Conservation (phyloP, 2,113 vertebrate species). For the Chaetodon trifascialis region DNA sequence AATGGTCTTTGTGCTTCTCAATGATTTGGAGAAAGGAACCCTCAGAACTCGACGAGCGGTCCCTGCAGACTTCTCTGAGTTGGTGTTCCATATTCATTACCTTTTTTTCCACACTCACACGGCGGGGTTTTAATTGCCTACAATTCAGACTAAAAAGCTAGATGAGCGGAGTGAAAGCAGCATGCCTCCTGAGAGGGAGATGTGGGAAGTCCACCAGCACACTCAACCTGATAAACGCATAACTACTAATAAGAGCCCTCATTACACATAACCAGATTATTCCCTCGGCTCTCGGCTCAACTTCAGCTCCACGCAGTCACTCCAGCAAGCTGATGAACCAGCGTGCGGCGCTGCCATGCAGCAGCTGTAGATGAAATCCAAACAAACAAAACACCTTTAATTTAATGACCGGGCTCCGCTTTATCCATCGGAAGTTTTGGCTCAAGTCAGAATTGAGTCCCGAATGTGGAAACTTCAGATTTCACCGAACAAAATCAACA, state of each 20-base stretch:
- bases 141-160: conserved; percentile 71
- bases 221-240: conserved; percentile 67
- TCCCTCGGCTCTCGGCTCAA: conserved; percentile 57
- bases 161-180: conserved; percentile 57
- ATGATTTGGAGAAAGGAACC: conserved; percentile 71
- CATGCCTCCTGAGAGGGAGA: conserved; percentile 60
- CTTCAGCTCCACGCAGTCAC: conserved; percentile 25
- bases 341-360: not conserved
- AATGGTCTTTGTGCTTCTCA: conserved; percentile 71
- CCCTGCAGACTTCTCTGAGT: conserved; percentile 69
- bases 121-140: conserved; percentile 79
- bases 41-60: conserved; percentile 73
- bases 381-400: conserved; percentile 37
- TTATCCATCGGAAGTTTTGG: not conserved
- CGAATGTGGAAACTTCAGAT: not conserved
- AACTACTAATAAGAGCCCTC: conserved; percentile 72
- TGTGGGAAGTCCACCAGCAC: conserved; percentile 71
- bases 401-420: conserved; percentile 22
- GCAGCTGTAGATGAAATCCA: conserved; percentile 3
- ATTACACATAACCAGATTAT: conserved; percentile 77
- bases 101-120: conserved; percentile 62
- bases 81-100: conserved; percentile 82
- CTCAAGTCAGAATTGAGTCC: not conserved
- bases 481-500: not conserved
- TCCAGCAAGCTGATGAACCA: conserved; percentile 40